Percentiles rank a stretch among this genome's conserved stretches.
phyloP scores from a whole-genome alignment of 2,888 invertebrate genomes.

The Cephus spinipes region DNA sequence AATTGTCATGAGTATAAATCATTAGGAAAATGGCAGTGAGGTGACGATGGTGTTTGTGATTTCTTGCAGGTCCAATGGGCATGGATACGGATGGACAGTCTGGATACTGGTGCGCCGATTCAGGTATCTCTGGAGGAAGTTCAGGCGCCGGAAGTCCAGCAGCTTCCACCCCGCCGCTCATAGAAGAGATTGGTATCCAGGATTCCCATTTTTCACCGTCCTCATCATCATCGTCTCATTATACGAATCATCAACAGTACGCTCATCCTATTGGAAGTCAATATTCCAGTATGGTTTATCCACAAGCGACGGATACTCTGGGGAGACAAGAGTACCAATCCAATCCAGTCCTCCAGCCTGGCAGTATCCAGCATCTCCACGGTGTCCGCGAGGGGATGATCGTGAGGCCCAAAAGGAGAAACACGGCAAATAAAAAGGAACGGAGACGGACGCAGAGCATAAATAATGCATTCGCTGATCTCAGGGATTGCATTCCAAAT shows the following conservation, averaged over 20 bases:
- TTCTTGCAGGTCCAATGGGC: constrained; percentile 40
- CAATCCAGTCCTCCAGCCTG: not conserved
- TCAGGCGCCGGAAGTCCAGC: constrained; percentile 62
- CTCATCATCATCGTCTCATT: constrained; percentile 29
- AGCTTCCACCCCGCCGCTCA: constrained; percentile 60
- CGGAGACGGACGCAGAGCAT: constrained; percentile 92
- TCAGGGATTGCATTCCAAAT: constrained; percentile 95
- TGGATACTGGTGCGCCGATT: constrained; percentile 61
- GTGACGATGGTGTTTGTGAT: not conserved
- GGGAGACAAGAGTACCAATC: constrained; percentile 17
- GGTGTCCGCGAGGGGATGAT: constrained; percentile 36
- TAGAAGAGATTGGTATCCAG: constrained; percentile 59
- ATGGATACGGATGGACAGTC: constrained; percentile 58
- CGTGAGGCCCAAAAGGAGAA: constrained; percentile 75
- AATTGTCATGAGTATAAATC: not conserved
- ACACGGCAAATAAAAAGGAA: constrained; percentile 96
- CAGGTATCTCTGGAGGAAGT: constrained; percentile 62
- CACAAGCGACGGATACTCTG: constrained; percentile 15
- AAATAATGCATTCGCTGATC: constrained; percentile 93
- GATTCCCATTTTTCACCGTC: constrained; percentile 50
- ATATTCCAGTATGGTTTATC: not conserved
- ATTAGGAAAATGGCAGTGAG: not conserved
- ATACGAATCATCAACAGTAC: constrained; percentile 39
- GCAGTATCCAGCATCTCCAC: constrained; percentile 26
- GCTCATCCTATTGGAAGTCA: constrained; percentile 7